Evolutionary conservation across 2,797 vertebrate genomes (phyloP).

Genomic region (Martes flavigula): DNA sequence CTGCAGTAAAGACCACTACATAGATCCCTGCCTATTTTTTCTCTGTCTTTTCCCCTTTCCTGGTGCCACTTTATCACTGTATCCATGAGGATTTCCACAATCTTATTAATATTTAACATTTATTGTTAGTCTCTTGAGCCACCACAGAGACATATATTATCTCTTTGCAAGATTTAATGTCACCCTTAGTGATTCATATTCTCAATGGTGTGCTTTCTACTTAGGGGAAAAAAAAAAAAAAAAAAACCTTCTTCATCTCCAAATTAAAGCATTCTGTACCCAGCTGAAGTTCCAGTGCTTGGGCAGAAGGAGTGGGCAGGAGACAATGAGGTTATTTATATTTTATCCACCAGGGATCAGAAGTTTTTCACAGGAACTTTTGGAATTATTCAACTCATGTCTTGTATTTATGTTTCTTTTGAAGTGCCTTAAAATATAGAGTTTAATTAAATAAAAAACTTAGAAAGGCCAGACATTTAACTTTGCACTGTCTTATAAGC

Average conservation of each 20-base stretch:
- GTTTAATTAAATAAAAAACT: slow-evolving; percentile 6
- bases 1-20: not conserved
- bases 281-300: not conserved
- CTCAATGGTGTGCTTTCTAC: not conserved
- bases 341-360: not conserved
- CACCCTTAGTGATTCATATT: slow-evolving; percentile 60
- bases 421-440: slow-evolving; percentile 21
- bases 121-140: slow-evolving; percentile 57
- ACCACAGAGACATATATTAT: slow-evolving; percentile 52
- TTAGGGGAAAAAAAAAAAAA: not conserved
- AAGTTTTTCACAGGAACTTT: slow-evolving; percentile 21
- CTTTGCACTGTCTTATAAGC: not conserved
- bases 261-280: slow-evolving; percentile 10
- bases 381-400: not conserved
- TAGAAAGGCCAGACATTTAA: not conserved
- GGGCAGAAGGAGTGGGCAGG: not conserved
- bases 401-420: not conserved
- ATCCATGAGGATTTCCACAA: slow-evolving; percentile 35
- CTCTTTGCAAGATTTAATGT: slow-evolving; percentile 56
- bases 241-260: not conserved
- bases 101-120: slow-evolving; percentile 68
- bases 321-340: slow-evolving; percentile 25
- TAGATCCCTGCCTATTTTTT: not conserved
- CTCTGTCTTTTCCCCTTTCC: not conserved
- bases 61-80: slow-evolving; percentile 1